A percentile compares a stretch with the other conserved stretches of the same genome.
These are phyloP conservation scores for Myzus persicae DNA, from an alignment of 1,140 invertebrate species.

Conservation along the genomic window DNA sequence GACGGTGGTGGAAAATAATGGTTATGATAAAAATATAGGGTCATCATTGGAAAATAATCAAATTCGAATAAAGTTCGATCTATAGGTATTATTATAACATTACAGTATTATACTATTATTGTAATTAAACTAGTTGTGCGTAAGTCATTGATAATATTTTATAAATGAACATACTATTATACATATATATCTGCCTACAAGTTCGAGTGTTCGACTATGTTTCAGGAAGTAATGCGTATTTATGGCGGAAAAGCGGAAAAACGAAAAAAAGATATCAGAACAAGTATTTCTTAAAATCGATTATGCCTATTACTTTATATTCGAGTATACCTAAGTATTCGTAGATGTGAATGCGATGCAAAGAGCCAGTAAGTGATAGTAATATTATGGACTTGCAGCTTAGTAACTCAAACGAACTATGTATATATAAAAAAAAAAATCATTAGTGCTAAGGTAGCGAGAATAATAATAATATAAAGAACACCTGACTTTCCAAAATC, in stretches of 20 bases:
- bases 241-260: neutral
- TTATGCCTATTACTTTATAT: neutral
- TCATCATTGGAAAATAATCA: neutral
- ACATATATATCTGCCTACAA: no score
- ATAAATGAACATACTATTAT: neutral
- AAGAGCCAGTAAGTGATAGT: no score
- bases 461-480: neutral
- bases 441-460: neutral
- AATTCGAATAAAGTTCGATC: neutral
- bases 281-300: neutral
- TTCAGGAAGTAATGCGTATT: neutral
- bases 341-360: no score
- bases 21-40: neutral
- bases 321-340: no score
- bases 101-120: neutral
- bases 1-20: neutral
- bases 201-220: no score
- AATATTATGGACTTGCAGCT: neutral
- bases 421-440: neutral
- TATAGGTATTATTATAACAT: no score
- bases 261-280: neutral
- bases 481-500: neutral
- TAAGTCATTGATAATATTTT: slow-evolving; percentile 18
- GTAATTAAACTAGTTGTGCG: neutral
- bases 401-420: neutral